Conservation (phyloP, 2,113 vertebrate species). For the Cebidichthys violaceus region DNA sequence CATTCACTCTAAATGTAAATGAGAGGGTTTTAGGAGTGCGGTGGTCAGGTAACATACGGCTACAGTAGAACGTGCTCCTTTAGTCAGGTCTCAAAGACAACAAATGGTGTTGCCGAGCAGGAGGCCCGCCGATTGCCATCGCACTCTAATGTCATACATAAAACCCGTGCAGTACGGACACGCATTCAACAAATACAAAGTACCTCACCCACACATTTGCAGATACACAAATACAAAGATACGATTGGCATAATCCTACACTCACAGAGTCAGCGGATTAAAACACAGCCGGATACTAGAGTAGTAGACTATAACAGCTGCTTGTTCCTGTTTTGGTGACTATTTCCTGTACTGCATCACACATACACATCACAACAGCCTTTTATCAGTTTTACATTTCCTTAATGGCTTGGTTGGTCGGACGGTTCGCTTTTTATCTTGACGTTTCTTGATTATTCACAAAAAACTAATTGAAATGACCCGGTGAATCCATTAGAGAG, state of each 20-base stretch:
- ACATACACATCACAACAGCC: neutral
- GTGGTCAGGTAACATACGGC: constrained; percentile 76
- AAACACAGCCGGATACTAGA: constrained; percentile 25
- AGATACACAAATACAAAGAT: constrained; percentile 8
- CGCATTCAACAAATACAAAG: constrained; percentile 37
- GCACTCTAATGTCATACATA: constrained; percentile 34
- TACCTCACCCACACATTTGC: constrained; percentile 17
- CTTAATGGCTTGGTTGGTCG: constrained; percentile 25
- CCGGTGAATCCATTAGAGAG: constrained; percentile 24
- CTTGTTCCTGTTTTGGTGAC: neutral
- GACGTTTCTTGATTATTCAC: constrained; percentile 13
- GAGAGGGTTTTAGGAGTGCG: constrained; percentile 77
- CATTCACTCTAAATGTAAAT: constrained; percentile 89
- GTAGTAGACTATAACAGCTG: constrained; percentile 15
- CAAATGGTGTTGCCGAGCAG: constrained; percentile 58
- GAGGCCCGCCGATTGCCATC: constrained; percentile 37
- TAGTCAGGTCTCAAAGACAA: constrained; percentile 68
- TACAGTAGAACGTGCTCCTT: constrained; percentile 63
- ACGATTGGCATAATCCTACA: constrained; percentile 3
- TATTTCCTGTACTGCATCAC: neutral
- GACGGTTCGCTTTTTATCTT: neutral
- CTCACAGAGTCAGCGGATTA: constrained; percentile 12
- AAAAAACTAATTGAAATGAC: constrained; percentile 20
- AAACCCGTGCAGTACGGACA: constrained; percentile 15
- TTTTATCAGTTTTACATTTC: constrained; percentile 7